Conservation (phyloP, 1,140 invertebrate genomes). For the Homarus americanus region DNA sequence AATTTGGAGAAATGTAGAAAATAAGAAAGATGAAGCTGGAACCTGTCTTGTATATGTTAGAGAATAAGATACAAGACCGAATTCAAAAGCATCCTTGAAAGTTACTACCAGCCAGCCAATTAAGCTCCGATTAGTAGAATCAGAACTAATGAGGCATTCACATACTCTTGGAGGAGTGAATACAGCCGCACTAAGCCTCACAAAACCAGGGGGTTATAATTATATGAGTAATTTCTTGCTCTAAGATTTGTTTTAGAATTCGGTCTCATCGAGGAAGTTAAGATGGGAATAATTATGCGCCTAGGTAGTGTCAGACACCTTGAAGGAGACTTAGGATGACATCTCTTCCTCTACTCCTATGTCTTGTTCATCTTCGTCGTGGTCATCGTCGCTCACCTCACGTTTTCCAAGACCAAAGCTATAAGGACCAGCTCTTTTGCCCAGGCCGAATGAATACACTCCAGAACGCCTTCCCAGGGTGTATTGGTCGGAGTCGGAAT, state of each 20-base stretch:
- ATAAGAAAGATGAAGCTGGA: not conserved
- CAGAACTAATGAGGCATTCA: too few species aligned
- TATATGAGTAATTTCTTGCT: not conserved
- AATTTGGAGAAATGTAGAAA: not conserved
- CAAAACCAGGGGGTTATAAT: not conserved
- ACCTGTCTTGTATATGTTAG: not conserved
- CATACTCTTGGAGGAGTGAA: too few species aligned
- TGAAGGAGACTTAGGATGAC: not conserved
- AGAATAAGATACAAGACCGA: not conserved
- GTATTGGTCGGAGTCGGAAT: not conserved
- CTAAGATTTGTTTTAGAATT: not conserved
- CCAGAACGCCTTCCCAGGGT: slow-evolving; percentile 33
- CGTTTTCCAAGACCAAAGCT: slow-evolving; percentile 52
- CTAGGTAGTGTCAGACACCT: not conserved
- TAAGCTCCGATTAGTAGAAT: too few species aligned
- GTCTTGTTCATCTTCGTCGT: not conserved
- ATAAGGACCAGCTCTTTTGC: slow-evolving; percentile 53
- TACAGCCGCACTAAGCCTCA: too few species aligned
- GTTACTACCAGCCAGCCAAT: not conserved
- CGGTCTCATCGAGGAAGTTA: not conserved
- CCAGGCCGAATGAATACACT: slow-evolving; percentile 56
- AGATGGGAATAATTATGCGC: not conserved
- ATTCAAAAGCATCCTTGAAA: not conserved
- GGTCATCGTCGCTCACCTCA: not conserved
- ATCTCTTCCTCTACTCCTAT: not conserved